These are phyloP conservation scores for Crenichthys baileyi DNA, from an alignment of 2,797 vertebrate species.

Conservation along the genomic window DNA sequence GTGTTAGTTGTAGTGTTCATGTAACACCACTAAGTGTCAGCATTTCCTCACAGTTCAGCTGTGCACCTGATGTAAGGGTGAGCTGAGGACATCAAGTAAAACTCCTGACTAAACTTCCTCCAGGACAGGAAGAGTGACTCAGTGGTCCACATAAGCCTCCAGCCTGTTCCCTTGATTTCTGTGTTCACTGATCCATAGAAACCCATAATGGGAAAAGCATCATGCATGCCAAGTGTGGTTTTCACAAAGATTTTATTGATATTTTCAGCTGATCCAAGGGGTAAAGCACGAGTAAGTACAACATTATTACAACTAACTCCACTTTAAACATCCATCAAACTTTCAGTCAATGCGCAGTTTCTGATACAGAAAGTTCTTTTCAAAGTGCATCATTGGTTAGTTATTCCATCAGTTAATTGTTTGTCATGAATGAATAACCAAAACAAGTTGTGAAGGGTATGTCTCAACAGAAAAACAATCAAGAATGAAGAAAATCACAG, in stretches of 20 bases:
- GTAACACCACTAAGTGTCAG: conserved; percentile 47
- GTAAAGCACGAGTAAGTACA: background rate
- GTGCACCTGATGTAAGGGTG: background rate
- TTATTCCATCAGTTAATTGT: background rate
- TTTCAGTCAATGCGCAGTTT: background rate
- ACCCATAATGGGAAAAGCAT: conserved; percentile 16
- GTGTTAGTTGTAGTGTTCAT: conserved; percentile 6
- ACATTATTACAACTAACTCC: background rate
- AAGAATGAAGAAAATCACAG: too few species aligned
- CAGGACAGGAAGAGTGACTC: conserved; percentile 40
- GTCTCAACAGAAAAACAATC: background rate
- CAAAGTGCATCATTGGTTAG: background rate
- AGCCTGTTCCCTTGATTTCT: conserved; percentile 25
- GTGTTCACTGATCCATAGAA: conserved; percentile 27
- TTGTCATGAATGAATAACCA: background rate
- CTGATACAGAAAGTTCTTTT: background rate
- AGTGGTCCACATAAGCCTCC: conserved; percentile 21
- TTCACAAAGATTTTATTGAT: conserved; percentile 29
- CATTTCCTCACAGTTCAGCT: conserved; percentile 20
- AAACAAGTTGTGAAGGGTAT: background rate
- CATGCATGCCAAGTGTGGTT: conserved; percentile 17
- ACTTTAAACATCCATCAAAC: conserved; percentile 23
- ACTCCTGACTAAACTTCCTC: conserved; percentile 45
- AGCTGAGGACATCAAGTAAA: conserved; percentile 31
- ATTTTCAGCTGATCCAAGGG: conserved; percentile 16